Evolutionary conservation across 2,113 vertebrate species (phyloP).

Genomic region (Dinomys branickii): DNA sequence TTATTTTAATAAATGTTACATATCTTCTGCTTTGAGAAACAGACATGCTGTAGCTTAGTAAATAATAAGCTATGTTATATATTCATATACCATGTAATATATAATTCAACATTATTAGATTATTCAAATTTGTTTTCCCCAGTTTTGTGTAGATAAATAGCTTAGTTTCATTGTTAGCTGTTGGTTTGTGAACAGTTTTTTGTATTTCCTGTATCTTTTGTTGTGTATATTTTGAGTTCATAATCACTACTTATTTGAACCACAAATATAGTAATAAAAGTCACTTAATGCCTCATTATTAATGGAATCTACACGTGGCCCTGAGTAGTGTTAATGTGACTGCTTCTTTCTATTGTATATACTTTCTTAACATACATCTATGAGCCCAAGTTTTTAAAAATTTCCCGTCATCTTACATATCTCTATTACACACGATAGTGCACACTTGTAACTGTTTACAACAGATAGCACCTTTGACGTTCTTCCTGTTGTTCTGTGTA

Average conservation of each 20-base stretch:
- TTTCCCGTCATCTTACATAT: not conserved
- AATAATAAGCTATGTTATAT: not conserved
- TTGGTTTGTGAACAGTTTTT: not conserved
- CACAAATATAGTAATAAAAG: not conserved
- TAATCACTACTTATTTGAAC: not conserved
- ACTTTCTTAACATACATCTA: not conserved
- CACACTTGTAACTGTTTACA: not conserved
- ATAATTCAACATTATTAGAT: not conserved
- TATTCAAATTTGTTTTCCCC: not conserved
- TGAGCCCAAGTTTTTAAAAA: not conserved
- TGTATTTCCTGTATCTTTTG: not conserved
- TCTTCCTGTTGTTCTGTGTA: not conserved
- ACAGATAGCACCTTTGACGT: not conserved
- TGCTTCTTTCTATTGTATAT: not conserved
- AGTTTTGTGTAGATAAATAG: not conserved
- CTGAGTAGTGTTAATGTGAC: not conserved
- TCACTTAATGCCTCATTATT: not conserved
- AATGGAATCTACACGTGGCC: not conserved
- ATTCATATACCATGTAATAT: not conserved
- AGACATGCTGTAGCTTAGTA: not conserved
- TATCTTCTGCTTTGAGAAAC: slow-evolving; percentile 1
- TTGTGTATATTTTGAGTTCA: not conserved
- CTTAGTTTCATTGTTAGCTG: not conserved
- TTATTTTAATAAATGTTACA: not conserved
- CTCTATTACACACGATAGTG: not conserved